phyloP scores from a whole-genome alignment of 2,888 invertebrate species.

The Mantis religiosa region DNA sequence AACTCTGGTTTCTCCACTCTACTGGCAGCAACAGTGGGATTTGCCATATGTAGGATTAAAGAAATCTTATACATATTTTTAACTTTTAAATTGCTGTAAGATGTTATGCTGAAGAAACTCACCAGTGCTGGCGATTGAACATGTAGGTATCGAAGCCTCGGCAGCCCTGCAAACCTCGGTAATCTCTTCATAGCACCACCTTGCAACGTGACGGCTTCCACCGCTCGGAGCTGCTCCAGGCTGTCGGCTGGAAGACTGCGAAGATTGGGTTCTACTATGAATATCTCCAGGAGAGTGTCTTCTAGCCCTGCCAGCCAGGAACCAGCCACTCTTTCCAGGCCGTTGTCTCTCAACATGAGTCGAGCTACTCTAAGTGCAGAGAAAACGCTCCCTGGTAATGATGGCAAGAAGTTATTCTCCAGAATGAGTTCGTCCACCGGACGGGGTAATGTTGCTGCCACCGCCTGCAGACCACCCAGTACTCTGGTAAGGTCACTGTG shows the following conservation, averaged over 20 bases:
- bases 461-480: slow-evolving; percentile 65
- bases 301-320: slow-evolving; percentile 79
- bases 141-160: slow-evolving; percentile 64
- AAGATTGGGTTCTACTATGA: slow-evolving; percentile 77
- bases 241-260: slow-evolving; percentile 76
- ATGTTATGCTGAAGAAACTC: neutral
- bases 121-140: neutral
- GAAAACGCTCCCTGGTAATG: slow-evolving; percentile 66
- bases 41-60: too few relatives aligned
- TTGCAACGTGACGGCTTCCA: slow-evolving; percentile 81
- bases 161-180: slow-evolving; percentile 66
- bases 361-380: slow-evolving; percentile 70
- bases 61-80: too few relatives aligned
- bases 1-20: too few relatives aligned
- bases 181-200: slow-evolving; percentile 70
- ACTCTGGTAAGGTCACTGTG: slow-evolving; percentile 80
- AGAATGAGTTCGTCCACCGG: slow-evolving; percentile 82
- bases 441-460: slow-evolving; percentile 61
- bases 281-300: slow-evolving; percentile 72
- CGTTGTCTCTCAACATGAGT: slow-evolving; percentile 79
- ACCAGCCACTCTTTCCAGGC: slow-evolving; percentile 72
- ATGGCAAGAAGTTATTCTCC: slow-evolving; percentile 81
- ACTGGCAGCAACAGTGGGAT: too few relatives aligned
- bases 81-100: too few relatives aligned
- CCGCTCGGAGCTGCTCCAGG: slow-evolving; percentile 64